Conservation (phyloP, 2,797 vertebrate species). For the Ctenopoma kingsleyae region DNA sequence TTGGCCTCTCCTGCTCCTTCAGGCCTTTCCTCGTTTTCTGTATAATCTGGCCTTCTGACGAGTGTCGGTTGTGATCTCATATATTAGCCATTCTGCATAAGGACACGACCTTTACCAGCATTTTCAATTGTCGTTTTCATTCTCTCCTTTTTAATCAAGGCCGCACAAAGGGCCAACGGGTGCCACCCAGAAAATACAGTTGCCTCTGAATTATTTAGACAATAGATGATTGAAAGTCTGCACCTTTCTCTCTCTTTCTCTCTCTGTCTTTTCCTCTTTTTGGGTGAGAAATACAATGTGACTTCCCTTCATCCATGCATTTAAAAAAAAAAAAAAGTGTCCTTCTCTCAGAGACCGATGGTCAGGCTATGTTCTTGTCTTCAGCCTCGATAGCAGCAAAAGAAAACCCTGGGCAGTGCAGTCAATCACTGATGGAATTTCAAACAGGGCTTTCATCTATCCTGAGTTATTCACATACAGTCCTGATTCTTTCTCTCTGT, state of each 20-base stretch:
- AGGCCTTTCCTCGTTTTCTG: conserved; percentile 27
- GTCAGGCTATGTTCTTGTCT: background rate
- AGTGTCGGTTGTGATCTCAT: conserved; percentile 26
- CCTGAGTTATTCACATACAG: background rate
- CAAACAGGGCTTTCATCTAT: conserved; percentile 21
- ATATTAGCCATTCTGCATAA: conserved; percentile 37
- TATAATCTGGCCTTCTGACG: conserved; percentile 42
- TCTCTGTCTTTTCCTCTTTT: conserved; percentile 8
- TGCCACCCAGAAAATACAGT: conserved; percentile 39
- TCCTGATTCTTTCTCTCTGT: background rate
- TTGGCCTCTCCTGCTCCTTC: conserved; percentile 42
- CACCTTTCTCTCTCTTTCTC: conserved; percentile 2
- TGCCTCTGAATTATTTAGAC: conserved; percentile 69
- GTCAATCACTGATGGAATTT: conserved; percentile 23
- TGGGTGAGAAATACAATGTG: background rate
- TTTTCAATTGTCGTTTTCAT: conserved; percentile 50
- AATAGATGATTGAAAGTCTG: conserved; percentile 49
- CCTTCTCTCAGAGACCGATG: background rate
- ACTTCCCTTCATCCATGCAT: conserved; percentile 7
- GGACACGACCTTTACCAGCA: conserved; percentile 63
- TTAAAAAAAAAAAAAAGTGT: conserved; percentile 38
- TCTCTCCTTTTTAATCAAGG: conserved; percentile 54
- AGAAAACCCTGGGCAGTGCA: conserved; percentile 13
- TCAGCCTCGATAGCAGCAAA: conserved; percentile 45
- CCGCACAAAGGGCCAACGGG: conserved; percentile 29